Base-by-base conservation (phyloP, 2,888 invertebrate genomes). In the Myopa testacea region DNA sequence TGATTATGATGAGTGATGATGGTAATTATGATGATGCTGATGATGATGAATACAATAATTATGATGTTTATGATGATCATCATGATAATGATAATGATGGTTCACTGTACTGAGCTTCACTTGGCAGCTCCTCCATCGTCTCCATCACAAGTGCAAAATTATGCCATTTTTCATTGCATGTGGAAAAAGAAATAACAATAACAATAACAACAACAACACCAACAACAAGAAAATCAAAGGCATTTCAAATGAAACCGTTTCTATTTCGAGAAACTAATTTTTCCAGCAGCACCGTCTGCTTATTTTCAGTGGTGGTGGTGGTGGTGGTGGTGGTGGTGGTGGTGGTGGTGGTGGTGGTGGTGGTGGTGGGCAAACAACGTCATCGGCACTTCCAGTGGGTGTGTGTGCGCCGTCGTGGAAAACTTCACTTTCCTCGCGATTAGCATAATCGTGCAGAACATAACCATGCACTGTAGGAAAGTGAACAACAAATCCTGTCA, bases 381-480 rank as follows among this genome's bases (percentile, higher is more conserved):
- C 38, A 38, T 14, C 38, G 65, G 12, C 12, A 38, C 65, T 65
- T 65, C 8, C 65, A 16, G 65, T 65, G 65, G 65, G 38, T 65
- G 37, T 4, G 34, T 34, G 16, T 10, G 62, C 34, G 62, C 63
- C 73, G 71, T 14, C 16, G n/a, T 16, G n/a, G 7, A 50, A 63
- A 34, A 55, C 52, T 52, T 65, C 65, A 67, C 75, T 75, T 75
- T 75, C 75, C 55, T 58, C 75, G 60, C 69, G 69, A 75, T 75
- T 75, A 75, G 69, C 75, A 75, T 75, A 75, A 75, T 69, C 75
- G 75, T 75, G 75, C 75, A 75, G 75, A 75, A 75, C 75, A 38
- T 75, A 75, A 68, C 60, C 58, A 60, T 50, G 63, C 74, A 19
- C 45, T 19, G 62, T 45, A 74, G 68, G 45, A 69, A 75, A 60